A percentile compares a stretch with the other conserved stretches of the same genome.
Evolutionary conservation across 2,888 invertebrate genomes (phyloP).

Genomic region (Lithophane ornitopus): DNA sequence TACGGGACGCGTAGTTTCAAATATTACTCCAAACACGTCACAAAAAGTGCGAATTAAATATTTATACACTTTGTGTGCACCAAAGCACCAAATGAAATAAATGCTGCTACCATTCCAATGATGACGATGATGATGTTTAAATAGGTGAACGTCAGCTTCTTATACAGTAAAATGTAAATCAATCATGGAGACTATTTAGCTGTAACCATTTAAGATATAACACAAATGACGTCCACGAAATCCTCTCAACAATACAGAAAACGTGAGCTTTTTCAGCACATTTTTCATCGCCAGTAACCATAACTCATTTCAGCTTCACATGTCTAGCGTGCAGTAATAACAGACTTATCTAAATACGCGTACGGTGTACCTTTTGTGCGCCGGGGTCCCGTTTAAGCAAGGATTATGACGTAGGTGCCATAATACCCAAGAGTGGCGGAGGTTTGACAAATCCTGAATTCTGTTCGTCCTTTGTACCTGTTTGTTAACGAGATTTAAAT

Average conservation of each 20-base stretch:
- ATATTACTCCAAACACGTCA: not conserved
- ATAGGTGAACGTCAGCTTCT: not conserved
- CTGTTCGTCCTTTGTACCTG: conserved; percentile 48
- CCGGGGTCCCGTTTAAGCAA: conserved; percentile 39
- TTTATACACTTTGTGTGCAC: not conserved
- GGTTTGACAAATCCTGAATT: conserved; percentile 65
- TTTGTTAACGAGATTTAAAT: conserved; percentile 59
- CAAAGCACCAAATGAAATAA: too few relatives aligned
- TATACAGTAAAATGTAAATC: not conserved
- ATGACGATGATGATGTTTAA: not conserved
- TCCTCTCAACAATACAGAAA: not conserved
- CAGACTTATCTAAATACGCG: conserved; percentile 29
- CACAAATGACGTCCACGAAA: not conserved
- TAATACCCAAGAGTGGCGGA: conserved; percentile 56
- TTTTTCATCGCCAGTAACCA: not conserved
- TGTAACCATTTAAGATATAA: not conserved
- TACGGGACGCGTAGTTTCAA: conserved; percentile 36
- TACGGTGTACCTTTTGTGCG: conserved; percentile 35
- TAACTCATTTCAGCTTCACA: not conserved
- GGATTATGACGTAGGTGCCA: conserved; percentile 63
- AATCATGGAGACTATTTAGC: not conserved
- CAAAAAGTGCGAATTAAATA: not conserved
- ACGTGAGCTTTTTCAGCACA: not conserved
- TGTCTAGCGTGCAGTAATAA: not conserved
- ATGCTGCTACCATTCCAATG: not conserved